Evolutionary conservation across 2,113 vertebrate species (phyloP), one percentile per base, ranked within the genome.

Genomic region (Ptilorrhoa leucosticta): DNA sequence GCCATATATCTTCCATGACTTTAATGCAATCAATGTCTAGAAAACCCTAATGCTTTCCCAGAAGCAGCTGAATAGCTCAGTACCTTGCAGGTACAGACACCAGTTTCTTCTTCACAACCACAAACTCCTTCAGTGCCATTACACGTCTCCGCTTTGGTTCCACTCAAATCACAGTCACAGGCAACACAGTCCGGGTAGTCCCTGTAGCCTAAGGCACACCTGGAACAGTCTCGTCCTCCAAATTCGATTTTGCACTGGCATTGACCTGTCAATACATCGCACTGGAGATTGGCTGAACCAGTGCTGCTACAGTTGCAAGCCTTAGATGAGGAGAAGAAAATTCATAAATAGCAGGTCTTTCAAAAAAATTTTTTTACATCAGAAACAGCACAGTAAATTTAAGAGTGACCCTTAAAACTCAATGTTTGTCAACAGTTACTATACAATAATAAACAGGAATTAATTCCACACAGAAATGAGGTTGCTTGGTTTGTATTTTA

Each of bases 71-170:
- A 73, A 65, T 20, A 44, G 15, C 24, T 71, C 17, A 3, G 13
- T 97, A 99, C 99, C 99, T 99, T 99, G 98, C 99, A 99, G 39
- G 97, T 90, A 94, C 99, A 99, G 89, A 83, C 19, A 2, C 99
- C 99, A 0, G 96, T 97, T 70, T 97, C 95, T 53, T 97, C 97
- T 45, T 95, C 93, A 88, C 99, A 99, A 42, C 95, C 96, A 93
- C 99, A 99, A 44, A 98, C 92, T 68, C 98, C 98, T 83, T 91
- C 94, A 3, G 95, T 87, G 16, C 28, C 65, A 69, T 98, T 98
- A 75, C 99, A 99, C 31, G 76, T 97, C 24, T 98, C 97, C 0
- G 66, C 92, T 44, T 94, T 91, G 1, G 99, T 99, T 79, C 99
- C 99, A 7, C 96, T 97, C 11, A 66, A 23, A 73, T 99, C 98